Base-by-base conservation (phyloP, 1,140 invertebrate genomes). In the Drosophila murphyi region DNA sequence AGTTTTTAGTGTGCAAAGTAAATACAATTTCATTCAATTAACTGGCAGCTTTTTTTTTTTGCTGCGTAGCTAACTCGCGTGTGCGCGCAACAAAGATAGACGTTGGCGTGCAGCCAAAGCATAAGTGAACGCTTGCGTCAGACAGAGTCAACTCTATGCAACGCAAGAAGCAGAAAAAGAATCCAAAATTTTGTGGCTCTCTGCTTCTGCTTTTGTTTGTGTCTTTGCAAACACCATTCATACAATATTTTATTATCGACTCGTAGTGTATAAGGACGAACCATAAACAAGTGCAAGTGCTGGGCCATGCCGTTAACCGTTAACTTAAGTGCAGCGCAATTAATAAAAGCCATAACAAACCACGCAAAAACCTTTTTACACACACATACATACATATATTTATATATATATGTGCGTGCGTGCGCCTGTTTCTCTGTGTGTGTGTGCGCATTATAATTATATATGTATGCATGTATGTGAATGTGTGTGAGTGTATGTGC, bases 201-300 rank as follows among this genome's bases (percentile, higher is more conserved):
- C 64, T 73, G 56, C 63, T 69, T 73, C 71, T 77, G 62, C 69
- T 77, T 72, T 77, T 77, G 74, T 77, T 77, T 77, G 74, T 77
- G 74, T 77, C 67, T 78, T 75, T 75, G 52, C 54, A 64, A 20
- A 70, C 56, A 43, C 10, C 39, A 78, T 70, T 35, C 61, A 70
- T 78, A 59, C 72, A 70, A 78, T 71, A 75, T 75, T 65, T 71
- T 56, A 71, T 48, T 72, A 65, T 56, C 29, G 50, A 29, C 57
- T 47, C 20, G 0, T 10, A 68, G 37, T 60, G 55, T 51, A 52
- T 55, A 5, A 50, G 43, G 52, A 63, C 32, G 60, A 72, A 65
- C 50, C 47, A 70, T 59, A 57, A 70, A 65, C 12, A 71, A 71
- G 41, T 64, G 39, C 39, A 59, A 41, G 39, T 72, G 29, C 39